Evolutionary conservation across 2,888 invertebrate species (phyloP), one percentile per base, ranked within the genome.

Genomic region (Scaptomyza tumidula): DNA sequence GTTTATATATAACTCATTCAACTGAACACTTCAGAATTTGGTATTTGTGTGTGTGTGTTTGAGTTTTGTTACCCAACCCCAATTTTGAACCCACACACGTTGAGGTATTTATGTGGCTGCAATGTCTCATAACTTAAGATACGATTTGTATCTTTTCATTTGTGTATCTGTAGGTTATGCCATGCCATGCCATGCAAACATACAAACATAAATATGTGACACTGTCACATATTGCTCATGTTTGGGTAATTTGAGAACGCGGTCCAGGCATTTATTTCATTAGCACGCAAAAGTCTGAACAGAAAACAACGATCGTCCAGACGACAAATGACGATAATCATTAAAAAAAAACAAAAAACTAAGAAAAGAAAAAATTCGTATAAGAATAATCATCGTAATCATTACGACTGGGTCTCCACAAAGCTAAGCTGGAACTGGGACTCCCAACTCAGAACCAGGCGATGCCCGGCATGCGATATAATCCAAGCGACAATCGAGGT

Each of bases 261-360:
- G 61, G 81, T 77, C 87, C 76, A 84, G 87, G 73, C 88, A 88
- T 85, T 88, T 86, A 79, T 86, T 88, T 86, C 87, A 86, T 88
- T 88, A 88, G 78, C 88, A 80, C 80, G 78, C 78, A 55, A 75
- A 67, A 56, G 63, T 39, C 63, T 33, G 6, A 65, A 7, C n/a
- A 27, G n/a, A 41, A 41, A 45, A 43, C 44, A 59, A 46, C 46
- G 35, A 24, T 24, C 49, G 24, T 55, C 14, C 49, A 64, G 56
- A 73, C 57, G 49, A 54, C 75, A 75, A 58, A 68, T 71, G 46
- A 83, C 33, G 65, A 74, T 69, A 80, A 80, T 82, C 86, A 79
- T 80, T 86, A 75, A 78, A 81, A 64, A 29, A 31, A 2, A 76
- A 29, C 10, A 33, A 35, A 35, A 11, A 62, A 59, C 39, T 6